phyloP scores from a whole-genome alignment of 2,113 vertebrate genomes.

The Cryptomyrus ogoouensis region DNA sequence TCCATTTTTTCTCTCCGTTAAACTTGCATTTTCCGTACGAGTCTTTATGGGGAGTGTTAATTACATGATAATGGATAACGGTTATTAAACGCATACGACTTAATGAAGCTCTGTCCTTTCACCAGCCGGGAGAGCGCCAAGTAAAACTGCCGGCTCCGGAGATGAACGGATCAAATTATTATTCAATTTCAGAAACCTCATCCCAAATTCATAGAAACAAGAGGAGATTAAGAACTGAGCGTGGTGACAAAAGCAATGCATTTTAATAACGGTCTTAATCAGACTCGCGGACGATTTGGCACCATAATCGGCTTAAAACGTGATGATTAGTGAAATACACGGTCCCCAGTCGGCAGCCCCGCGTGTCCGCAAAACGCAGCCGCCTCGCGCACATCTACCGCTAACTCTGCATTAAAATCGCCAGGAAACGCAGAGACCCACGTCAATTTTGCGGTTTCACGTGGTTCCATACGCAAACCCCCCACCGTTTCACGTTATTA shows the following conservation, averaged over 20 bases:
- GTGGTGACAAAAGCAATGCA: conserved; percentile 80
- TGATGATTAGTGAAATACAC: conserved; percentile 78
- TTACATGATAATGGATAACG: conserved; percentile 99
- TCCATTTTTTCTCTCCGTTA: conserved; percentile 28
- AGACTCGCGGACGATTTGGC: conserved; percentile 56
- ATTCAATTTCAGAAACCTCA: conserved; percentile 99
- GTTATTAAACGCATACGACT: conserved; percentile 95
- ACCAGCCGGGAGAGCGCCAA: conserved; percentile 72
- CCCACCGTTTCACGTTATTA: not conserved
- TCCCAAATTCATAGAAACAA: conserved; percentile 92
- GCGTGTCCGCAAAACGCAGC: conserved; percentile 26
- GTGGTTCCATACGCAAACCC: not conserved
- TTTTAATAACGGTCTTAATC: conserved; percentile 76
- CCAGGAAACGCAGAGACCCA: not conserved
- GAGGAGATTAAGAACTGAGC: conserved; percentile 85
- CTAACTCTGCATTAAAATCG: not conserved
- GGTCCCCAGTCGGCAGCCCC: conserved; percentile 26
- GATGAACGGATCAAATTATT: conserved; percentile 99
- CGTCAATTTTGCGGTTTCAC: not conserved
- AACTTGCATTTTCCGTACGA: conserved; percentile 86
- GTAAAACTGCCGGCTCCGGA: conserved; percentile 92
- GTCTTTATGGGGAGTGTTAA: conserved; percentile 98
- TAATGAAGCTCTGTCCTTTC: conserved; percentile 99
- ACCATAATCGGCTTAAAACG: conserved; percentile 80
- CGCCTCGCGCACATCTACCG: not conserved